Conservation (phyloP, 1,140 invertebrate genomes). For the Meloidogyne exigua region DNA sequence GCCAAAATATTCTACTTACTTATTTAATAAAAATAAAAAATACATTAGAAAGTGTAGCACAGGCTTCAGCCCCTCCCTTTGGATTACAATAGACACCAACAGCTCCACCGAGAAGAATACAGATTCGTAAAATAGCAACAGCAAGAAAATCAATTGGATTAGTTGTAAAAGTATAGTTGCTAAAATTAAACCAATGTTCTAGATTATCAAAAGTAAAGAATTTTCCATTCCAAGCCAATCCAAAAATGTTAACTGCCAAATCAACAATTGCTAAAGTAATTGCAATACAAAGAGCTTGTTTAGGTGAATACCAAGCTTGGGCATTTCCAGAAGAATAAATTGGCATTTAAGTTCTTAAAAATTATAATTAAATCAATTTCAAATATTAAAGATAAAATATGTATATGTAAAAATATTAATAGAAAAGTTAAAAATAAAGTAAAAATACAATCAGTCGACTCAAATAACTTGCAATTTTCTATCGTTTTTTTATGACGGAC, state of each 20-base stretch:
- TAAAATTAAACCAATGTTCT: slow-evolving; percentile 60
- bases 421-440: neutral
- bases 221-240: slow-evolving; percentile 61
- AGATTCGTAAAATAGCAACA: slow-evolving; percentile 52
- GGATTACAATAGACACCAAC: slow-evolving; percentile 60
- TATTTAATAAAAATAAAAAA: slow-evolving; percentile 27
- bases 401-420: neutral
- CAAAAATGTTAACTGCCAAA: slow-evolving; percentile 51
- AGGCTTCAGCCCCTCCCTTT: slow-evolving; percentile 48
- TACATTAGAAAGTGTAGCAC: slow-evolving; percentile 50
- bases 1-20: no score
- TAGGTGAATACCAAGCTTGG: slow-evolving; percentile 48
- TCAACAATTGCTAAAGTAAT: slow-evolving; percentile 48
- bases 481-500: neutral
- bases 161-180: slow-evolving; percentile 53
- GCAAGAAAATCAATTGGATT: slow-evolving; percentile 63
- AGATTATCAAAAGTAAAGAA: slow-evolving; percentile 62
- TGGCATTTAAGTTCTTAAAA: slow-evolving; percentile 7
- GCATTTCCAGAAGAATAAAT: neutral
- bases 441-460: slow-evolving; percentile 7
- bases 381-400: neutral
- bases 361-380: neutral
- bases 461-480: neutral
- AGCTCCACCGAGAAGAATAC: slow-evolving; percentile 57
- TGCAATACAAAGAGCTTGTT: slow-evolving; percentile 50